Conservation (phyloP, 2,888 invertebrate genomes). For the Octonoba sinensis region DNA sequence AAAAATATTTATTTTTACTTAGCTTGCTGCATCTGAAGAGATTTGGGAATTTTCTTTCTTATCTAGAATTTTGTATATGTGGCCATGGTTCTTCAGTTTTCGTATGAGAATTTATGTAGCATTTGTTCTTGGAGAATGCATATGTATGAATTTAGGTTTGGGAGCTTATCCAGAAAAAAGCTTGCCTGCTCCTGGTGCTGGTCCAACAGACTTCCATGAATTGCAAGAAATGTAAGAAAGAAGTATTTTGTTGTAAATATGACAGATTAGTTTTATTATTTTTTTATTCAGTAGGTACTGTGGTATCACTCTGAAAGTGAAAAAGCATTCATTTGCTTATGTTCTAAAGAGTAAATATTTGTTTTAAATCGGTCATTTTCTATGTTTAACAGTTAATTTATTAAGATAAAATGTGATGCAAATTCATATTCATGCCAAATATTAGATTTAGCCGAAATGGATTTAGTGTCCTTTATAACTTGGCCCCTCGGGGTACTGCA, state of each 20-base stretch:
- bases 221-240: conserved; percentile 76
- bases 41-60: conserved; percentile 81
- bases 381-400: too few species aligned
- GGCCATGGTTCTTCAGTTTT: conserved; percentile 88
- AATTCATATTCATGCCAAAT: too few species aligned
- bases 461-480: too few species aligned
- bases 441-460: too few species aligned
- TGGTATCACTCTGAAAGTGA: neutral
- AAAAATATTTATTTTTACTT: conserved; percentile 70
- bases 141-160: conserved; percentile 90
- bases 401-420: too few species aligned
- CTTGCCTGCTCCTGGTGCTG: conserved; percentile 82
- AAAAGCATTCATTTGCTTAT: too few species aligned
- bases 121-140: conserved; percentile 89
- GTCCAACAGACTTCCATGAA: conserved; percentile 82
- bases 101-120: conserved; percentile 91
- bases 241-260: neutral
- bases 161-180: conserved; percentile 88
- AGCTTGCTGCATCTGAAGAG: conserved; percentile 86
- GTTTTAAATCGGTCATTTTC: too few species aligned
- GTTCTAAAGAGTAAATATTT: too few species aligned
- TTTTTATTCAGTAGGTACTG: neutral
- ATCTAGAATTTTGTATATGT: conserved; percentile 87
- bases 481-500: too few species aligned
- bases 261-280: neutral